Evolutionary conservation across 2,888 invertebrate genomes (phyloP), one percentile per base, ranked within the genome.

Genomic region (Drosophila mettleri): DNA sequence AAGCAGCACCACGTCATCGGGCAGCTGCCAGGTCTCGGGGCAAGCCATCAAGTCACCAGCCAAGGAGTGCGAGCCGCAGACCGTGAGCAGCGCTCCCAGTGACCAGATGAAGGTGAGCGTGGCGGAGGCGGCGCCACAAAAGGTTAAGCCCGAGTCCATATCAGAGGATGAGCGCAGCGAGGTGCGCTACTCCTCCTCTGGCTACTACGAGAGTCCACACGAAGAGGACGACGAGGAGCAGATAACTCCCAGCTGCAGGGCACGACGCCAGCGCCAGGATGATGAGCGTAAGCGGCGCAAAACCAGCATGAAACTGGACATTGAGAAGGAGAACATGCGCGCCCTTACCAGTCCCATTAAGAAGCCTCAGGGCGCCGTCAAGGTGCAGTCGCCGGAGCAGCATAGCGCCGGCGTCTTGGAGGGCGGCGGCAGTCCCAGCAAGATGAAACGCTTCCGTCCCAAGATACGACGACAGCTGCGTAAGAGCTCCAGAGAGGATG

Each of bases 251-350:
- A 78, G 65, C 18, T 55, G 79, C 29, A 88, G 89, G 57, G 73
- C 76, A 0, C 86, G 92, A n/a, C 88, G 91, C 0, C 87, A 91
- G 58, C 95, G 96, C 94, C 93, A 94, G 46, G 94, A 95, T 64
- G 96, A 96, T 72, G 96, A 96, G 59, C 94, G 95, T 78, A 94
- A 95, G 70, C 93, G 95, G 66, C 94, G 95, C 87, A 95, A 95
- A 92, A 95, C 95, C 89, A 95, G 95, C 22, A 96, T 97, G 92
- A 96, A 95, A 46, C 93, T 97, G 72, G 96, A 97, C 88, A 96
- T 92, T 93, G 95, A 59, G 93, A 94, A 91, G 92, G 94, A 73
- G 93, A 94, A 88, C 93, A 93, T 90, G 94, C 94, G 91, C 3
- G 92, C 92, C 12, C 89, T 94, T 1, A 93, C 94, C 1, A 93